Base-by-base conservation (phyloP, 2,797 vertebrate genomes). In the Sebastes cheni region DNA sequence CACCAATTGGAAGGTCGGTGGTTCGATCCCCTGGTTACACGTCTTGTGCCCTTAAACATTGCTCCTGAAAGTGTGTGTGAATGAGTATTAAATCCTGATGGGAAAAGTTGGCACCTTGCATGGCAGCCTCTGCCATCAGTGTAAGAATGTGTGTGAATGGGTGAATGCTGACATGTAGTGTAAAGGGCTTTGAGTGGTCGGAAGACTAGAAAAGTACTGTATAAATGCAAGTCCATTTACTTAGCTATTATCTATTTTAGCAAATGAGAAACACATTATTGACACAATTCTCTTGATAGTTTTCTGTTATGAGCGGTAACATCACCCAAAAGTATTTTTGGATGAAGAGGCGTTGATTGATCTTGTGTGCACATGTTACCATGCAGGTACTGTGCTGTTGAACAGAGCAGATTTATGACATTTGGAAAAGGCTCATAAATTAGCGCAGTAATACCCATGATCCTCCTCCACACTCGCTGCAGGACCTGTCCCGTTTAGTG, bases 351-450 rank as follows among this genome's bases (percentile, higher is more conserved):
- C 30, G 14, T 52, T 87, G 81, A 84, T 79, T 81, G 77, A 83
- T 73, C 58, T 34, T 67, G 72, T 80, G 72, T 70, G 61, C 32
- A 60, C 22, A 69, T 42, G 74, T 85, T 42, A 78, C 60, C 82
- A 20, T 50, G 46, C 18, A 79, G 60, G 8, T 60, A 55, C 61
- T 82, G 69, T 82, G 82, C 50, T 84, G 81, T 83, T 90, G 87
- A 89, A 83, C 79, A 27, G 54, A 65, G 67, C 52, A 88, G 82
- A 91, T 91, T 92, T 86, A 92, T 88, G 80, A 77, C 79, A 80
- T 88, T 82, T 86, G 65, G 73, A 72, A 79, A 67, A 70, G 74
- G 79, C 64, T 89, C 79, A 82, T 92, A 92, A 92, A 91, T 94
- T 85, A 91, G 86, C 54, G 30, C 79, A 71, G 69, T 81, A 84